These are phyloP conservation scores for Siderastrea radians DNA, from an alignment of 92 coral and sea anemone genomes.

Conservation along the genomic window DNA sequence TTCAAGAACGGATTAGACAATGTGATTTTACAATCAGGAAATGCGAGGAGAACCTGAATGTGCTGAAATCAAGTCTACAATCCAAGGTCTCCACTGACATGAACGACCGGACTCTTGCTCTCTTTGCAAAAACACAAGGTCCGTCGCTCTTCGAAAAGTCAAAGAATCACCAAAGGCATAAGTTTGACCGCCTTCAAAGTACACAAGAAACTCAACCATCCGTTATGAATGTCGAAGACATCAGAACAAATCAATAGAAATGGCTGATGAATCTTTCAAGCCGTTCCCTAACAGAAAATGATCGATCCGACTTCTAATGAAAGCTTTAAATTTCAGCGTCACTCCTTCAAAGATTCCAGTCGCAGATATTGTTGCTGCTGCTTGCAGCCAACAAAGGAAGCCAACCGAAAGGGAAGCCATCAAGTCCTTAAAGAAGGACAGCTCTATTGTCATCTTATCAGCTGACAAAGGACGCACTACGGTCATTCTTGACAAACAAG, in stretches of 20 bases:
- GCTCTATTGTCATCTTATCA: conserved; percentile 23
- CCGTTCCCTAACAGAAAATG: conserved; percentile 6
- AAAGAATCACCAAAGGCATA: conserved; percentile 39
- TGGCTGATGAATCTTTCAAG: conserved; percentile 34
- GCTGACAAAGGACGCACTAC: conserved; percentile 42
- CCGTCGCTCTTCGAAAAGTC: conserved; percentile 8
- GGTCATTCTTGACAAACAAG: conserved; percentile 33
- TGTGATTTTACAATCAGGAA: conserved; percentile 37
- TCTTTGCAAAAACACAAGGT: too few species aligned
- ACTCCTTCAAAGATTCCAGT: conserved; percentile 39
- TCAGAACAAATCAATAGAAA: conserved; percentile 11
- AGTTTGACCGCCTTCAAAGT: conserved; percentile 38
- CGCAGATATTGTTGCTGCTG: conserved; percentile 22
- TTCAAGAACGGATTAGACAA: conserved; percentile 47
- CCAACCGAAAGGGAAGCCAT: conserved; percentile 39
- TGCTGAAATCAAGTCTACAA: conserved; percentile 29
- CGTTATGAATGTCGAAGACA: conserved; percentile 3
- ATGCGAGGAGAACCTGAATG: conserved; percentile 33
- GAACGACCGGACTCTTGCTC: background rate
- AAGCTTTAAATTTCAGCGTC: conserved; percentile 47
- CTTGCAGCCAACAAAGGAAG: conserved; percentile 33
- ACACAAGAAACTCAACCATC: conserved; percentile 7
- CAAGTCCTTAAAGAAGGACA: conserved; percentile 30
- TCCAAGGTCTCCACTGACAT: conserved; percentile 36
- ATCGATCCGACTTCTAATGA: conserved; percentile 31